Evolutionary conservation across 2,113 vertebrate species (phyloP).

Genomic region (Anguilla rostrata): DNA sequence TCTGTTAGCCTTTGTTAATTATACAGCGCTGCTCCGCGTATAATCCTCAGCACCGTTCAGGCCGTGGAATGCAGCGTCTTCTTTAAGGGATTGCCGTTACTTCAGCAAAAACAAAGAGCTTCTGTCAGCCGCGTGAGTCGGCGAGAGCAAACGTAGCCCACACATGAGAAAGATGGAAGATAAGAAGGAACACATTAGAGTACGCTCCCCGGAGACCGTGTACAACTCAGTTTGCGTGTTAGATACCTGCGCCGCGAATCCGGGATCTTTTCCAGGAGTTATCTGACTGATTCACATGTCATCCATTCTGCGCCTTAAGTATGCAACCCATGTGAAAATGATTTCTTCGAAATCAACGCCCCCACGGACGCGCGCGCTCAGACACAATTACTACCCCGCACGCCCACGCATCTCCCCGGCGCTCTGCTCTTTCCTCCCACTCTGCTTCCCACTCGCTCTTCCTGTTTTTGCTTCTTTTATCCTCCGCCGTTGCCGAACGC

Average conservation of each 20-base stretch:
- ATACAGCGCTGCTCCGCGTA: slow-evolving; percentile 36
- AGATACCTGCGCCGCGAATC: neutral
- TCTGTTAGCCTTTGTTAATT: slow-evolving; percentile 54
- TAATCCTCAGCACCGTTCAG: slow-evolving; percentile 29
- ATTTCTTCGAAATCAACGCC: neutral
- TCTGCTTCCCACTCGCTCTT: neutral
- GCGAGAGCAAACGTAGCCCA: neutral
- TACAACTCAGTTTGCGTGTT: neutral
- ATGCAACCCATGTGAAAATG: neutral
- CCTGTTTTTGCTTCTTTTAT: neutral
- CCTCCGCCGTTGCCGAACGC: neutral
- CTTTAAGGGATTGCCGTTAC: slow-evolving; percentile 20
- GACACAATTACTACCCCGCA: neutral
- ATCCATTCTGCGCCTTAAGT: neutral
- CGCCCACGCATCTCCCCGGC: neutral
- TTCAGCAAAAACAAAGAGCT: slow-evolving; percentile 28
- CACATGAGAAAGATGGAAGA: neutral
- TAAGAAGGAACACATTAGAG: neutral
- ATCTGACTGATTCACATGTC: neutral
- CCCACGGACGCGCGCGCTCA: neutral
- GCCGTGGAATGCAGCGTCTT: slow-evolving; percentile 38
- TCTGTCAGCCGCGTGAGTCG: neutral
- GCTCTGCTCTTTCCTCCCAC: neutral
- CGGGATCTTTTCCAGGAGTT: neutral
- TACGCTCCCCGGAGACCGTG: neutral